Evolutionary conservation across 2,888 invertebrate species (phyloP).

Genomic region (Erebia palarica): DNA sequence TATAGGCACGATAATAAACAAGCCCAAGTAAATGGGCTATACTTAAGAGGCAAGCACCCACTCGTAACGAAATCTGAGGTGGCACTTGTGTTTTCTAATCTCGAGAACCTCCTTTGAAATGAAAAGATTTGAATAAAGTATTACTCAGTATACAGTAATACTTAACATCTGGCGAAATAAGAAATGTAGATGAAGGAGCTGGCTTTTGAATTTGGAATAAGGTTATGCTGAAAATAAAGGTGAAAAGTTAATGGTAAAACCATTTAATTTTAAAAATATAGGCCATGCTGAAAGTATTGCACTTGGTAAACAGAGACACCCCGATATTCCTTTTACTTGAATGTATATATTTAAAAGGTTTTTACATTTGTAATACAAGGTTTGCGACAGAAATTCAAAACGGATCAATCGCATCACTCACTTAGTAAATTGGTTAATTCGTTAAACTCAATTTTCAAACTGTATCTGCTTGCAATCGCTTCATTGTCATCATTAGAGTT

Average conservation of each 20-base stretch:
- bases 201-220: slow-evolving; percentile 19
- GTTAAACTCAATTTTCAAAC: too few relatives aligned
- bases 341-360: background rate
- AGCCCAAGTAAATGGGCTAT: slow-evolving; percentile 33
- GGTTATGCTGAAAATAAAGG: slow-evolving; percentile 15
- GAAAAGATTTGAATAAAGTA: slow-evolving; percentile 34
- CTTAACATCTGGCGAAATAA: slow-evolving; percentile 17
- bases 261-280: background rate
- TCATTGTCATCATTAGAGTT: too few relatives aligned
- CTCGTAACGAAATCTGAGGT: slow-evolving; percentile 39
- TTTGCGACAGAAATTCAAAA: slow-evolving; percentile 3
- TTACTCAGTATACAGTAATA: slow-evolving; percentile 29
- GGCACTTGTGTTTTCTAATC: slow-evolving; percentile 41
- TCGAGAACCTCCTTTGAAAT: slow-evolving; percentile 40
- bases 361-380: background rate
- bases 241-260: slow-evolving; percentile 3
- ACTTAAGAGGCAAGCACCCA: slow-evolving; percentile 35
- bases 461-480: too few relatives aligned
- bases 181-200: slow-evolving; percentile 20
- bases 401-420: too few relatives aligned
- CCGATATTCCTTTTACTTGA: slow-evolving; percentile 8
- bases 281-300: slow-evolving; percentile 3
- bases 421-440: too few relatives aligned
- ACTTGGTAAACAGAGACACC: slow-evolving; percentile 2
- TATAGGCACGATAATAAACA: slow-evolving; percentile 31